phyloP scores from a whole-genome alignment of 2,113 vertebrate genomes.

The Pachypanchax playfairii region DNA sequence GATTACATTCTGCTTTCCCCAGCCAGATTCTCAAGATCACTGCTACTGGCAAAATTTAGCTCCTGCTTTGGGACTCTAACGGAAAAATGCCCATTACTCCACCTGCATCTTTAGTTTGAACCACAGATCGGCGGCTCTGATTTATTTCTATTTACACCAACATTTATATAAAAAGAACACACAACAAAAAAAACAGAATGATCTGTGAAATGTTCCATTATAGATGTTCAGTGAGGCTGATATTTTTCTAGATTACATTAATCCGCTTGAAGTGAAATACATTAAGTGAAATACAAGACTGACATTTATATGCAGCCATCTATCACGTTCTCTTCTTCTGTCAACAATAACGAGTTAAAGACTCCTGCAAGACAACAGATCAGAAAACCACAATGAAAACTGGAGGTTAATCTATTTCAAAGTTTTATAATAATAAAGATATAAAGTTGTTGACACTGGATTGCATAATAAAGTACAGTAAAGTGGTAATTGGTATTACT shows the following conservation, averaged over 20 bases:
- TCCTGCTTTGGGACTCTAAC: constrained; percentile 36
- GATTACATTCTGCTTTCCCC: constrained; percentile 30
- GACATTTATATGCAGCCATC: constrained; percentile 42
- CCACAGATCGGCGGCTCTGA: not conserved
- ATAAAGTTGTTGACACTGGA: constrained; percentile 1
- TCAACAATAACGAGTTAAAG: constrained; percentile 33
- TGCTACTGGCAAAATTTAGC: constrained; percentile 32
- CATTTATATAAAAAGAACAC: not conserved
- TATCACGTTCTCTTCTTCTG: constrained; percentile 23
- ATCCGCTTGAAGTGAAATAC: not conserved
- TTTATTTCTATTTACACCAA: not conserved
- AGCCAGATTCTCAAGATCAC: constrained; percentile 36
- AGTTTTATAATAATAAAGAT: not conserved
- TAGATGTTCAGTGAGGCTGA: not conserved
- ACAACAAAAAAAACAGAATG: not conserved
- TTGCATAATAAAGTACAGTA: constrained; percentile 24
- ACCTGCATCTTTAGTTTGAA: constrained; percentile 1
- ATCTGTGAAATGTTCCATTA: not conserved
- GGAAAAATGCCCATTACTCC: constrained; percentile 21
- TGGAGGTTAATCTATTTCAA: no score
- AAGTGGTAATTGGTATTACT: constrained; percentile 32
- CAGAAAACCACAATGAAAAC: constrained; percentile 29
- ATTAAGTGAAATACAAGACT: not conserved
- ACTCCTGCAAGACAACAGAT: constrained; percentile 32
- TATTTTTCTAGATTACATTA: not conserved